These are phyloP conservation scores for Distichodus sexfasciatus DNA, from an alignment of 2,797 vertebrate genomes.

Conservation along the genomic window DNA sequence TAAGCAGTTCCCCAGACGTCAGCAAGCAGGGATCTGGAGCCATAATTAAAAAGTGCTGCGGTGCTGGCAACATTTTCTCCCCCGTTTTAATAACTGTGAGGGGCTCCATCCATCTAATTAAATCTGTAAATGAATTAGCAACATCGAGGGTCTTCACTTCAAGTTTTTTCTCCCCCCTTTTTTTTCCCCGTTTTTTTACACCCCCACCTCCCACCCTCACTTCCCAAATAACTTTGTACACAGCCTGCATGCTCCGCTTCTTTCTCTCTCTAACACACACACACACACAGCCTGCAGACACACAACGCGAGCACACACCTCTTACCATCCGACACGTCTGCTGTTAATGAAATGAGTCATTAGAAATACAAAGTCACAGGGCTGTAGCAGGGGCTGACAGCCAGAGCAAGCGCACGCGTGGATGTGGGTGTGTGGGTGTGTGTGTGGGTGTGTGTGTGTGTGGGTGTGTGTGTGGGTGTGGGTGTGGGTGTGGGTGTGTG, in stretches of 20 bases:
- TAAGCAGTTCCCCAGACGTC: constrained; percentile 81
- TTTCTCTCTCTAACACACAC: background rate
- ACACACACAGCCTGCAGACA: constrained; percentile 1
- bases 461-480: too few species aligned
- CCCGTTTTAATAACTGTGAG: constrained; percentile 77
- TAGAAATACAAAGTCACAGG: constrained; percentile 51
- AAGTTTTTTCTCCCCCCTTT: constrained; percentile 37
- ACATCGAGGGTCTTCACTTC: constrained; percentile 74
- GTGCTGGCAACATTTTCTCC: constrained; percentile 80
- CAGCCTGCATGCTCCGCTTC: constrained; percentile 29
- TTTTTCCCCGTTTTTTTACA: constrained; percentile 71
- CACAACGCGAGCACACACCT: constrained; percentile 21
- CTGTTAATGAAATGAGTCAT: constrained; percentile 52
- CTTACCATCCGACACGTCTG: constrained; percentile 24
- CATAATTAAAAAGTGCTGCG: constrained; percentile 85
- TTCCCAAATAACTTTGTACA: constrained; percentile 58
- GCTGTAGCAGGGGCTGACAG: constrained; percentile 33
- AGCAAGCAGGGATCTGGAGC: constrained; percentile 79
- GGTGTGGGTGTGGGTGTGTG: too few species aligned
- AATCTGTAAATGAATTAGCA: constrained; percentile 88
- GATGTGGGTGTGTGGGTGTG: too few species aligned
- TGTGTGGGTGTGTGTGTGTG: too few species aligned
- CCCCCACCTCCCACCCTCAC: constrained; percentile 59
- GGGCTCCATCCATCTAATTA: constrained; percentile 83
- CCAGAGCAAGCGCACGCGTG: too few species aligned